These are phyloP conservation scores for Gallirallus australis DNA, from an alignment of 2,797 vertebrate genomes.

Conservation along the genomic window DNA sequence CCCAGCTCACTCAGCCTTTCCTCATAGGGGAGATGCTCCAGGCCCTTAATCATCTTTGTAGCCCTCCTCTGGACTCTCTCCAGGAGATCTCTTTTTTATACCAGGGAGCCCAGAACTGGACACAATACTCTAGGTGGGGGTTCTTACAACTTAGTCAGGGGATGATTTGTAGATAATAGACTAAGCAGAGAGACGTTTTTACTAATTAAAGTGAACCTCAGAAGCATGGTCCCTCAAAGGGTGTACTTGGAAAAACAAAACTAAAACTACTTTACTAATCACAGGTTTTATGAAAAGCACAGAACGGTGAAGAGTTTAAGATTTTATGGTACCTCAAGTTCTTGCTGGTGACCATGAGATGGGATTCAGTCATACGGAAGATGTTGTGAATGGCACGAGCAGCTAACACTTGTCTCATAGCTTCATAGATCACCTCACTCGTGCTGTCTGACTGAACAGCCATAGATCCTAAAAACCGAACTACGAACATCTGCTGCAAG, in stretches of 20 bases:
- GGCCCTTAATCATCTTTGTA: no score
- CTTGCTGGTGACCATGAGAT: constrained; percentile 95
- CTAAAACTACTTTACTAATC: background rate
- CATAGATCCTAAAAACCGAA: constrained; percentile 97
- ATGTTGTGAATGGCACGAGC: constrained; percentile 98
- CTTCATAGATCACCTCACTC: constrained; percentile 94
- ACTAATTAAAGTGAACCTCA: background rate
- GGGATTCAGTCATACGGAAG: constrained; percentile 94
- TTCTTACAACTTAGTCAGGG: background rate
- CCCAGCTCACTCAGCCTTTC: no score
- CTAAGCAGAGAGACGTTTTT: background rate
- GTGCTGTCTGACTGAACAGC: constrained; percentile 88
- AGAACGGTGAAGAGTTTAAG: background rate
- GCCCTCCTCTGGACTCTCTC: no score
- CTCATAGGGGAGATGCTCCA: no score
- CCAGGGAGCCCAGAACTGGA: no score
- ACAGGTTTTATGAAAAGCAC: background rate
- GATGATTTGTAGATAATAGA: background rate
- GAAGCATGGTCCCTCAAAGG: background rate
- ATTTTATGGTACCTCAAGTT: constrained; percentile 82
- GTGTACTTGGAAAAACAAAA: background rate
- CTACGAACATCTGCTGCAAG: constrained; percentile 94
- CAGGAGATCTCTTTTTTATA: no score
- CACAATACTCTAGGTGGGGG: no score
- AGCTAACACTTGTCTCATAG: constrained; percentile 96